These are phyloP conservation scores for Coreius guichenoti DNA, from an alignment of 2,797 vertebrate species.

Conservation along the genomic window DNA sequence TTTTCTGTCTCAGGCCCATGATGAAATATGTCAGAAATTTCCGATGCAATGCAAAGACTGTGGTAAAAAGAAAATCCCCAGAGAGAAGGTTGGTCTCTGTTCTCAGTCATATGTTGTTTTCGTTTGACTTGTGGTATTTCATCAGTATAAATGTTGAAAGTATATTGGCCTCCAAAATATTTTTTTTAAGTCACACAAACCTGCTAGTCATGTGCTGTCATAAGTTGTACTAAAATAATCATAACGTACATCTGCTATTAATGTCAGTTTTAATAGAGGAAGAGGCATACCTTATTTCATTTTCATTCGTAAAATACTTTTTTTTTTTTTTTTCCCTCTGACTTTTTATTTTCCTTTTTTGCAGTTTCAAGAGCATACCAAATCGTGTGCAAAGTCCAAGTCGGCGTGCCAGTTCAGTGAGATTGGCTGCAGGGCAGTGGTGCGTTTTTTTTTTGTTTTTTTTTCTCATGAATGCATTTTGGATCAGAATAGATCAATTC, in stretches of 20 bases:
- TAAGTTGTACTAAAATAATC: too few species aligned
- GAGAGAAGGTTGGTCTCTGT: slow-evolving; percentile 85
- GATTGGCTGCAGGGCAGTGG: slow-evolving; percentile 86
- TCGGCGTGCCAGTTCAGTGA: slow-evolving; percentile 86
- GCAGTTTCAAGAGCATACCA: slow-evolving; percentile 89
- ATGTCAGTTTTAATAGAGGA: not conserved
- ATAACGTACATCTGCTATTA: not conserved
- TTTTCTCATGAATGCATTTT: not conserved
- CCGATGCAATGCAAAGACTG: slow-evolving; percentile 93
- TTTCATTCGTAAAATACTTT: not conserved
- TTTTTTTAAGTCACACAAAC: not conserved
- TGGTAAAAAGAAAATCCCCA: slow-evolving; percentile 89
- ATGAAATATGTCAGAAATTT: slow-evolving; percentile 89
- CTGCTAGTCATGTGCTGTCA: not conserved
- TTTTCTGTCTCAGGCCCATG: slow-evolving; percentile 82
- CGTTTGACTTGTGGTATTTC: not conserved
- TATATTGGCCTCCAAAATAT: not conserved
- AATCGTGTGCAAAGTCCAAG: slow-evolving; percentile 85
- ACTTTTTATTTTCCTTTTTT: slow-evolving; percentile 19
- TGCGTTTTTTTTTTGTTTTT: slow-evolving; percentile 70
- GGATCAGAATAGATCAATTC: not conserved
- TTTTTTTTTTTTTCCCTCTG: not conserved
- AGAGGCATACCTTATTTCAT: not conserved
- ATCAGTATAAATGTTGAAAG: not conserved
- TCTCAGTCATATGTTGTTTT: not conserved